Evolutionary conservation across 2,113 vertebrate genomes (phyloP).

Genomic region (Grammomys dolichurus): DNA sequence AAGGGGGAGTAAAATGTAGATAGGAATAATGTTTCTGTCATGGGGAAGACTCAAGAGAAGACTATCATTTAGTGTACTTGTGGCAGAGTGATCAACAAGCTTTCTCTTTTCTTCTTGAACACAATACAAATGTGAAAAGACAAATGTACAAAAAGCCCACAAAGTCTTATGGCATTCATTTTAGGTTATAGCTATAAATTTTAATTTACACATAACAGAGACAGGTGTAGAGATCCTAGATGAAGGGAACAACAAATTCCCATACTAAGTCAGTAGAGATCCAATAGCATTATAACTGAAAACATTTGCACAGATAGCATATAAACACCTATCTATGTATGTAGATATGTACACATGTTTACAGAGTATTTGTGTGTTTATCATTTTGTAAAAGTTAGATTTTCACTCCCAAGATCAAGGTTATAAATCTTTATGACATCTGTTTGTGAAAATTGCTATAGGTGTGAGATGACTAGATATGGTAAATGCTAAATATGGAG

Average conservation of each 20-base stretch:
- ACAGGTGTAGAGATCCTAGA: neutral
- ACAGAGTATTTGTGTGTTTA: neutral
- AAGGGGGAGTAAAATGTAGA: neutral
- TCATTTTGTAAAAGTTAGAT: neutral
- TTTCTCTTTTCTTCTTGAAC: neutral
- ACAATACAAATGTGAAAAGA: neutral
- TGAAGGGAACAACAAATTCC: neutral
- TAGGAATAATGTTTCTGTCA: neutral
- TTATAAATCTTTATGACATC: neutral
- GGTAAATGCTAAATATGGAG: neutral
- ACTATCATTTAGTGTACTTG: neutral
- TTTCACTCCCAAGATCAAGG: neutral
- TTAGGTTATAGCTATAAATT: neutral
- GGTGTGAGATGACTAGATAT: neutral
- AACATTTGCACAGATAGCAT: neutral
- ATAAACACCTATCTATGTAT: neutral
- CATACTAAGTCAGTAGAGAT: neutral
- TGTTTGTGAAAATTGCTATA: neutral
- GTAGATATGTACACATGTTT: neutral
- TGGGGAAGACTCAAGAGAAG: neutral
- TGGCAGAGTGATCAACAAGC: neutral
- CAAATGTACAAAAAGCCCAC: neutral
- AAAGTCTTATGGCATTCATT: neutral
- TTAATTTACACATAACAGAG: constrained; percentile 17
- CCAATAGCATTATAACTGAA: neutral